Evolutionary conservation across 2,113 vertebrate genomes (phyloP).

Genomic region (Theristicus caerulescens): DNA sequence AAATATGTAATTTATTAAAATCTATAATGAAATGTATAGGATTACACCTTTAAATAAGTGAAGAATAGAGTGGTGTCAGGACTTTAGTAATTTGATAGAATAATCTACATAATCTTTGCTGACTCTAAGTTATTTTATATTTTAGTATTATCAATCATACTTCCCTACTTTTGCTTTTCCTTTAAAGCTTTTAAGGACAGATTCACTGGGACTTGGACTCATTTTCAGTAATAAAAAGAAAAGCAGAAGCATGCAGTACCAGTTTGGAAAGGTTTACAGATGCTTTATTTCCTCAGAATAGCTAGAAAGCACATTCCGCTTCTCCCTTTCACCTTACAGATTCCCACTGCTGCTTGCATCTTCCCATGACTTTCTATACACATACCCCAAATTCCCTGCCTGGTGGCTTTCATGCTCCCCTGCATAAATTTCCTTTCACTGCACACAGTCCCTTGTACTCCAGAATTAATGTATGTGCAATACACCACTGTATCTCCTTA

Average conservation of each 20-base stretch:
- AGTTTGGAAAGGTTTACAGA: not conserved
- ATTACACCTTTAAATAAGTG: not conserved
- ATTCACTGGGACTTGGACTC: not conserved
- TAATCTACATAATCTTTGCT: not conserved
- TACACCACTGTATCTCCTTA: not conserved
- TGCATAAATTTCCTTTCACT: not conserved
- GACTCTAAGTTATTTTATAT: not conserved
- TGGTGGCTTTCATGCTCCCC: not conserved
- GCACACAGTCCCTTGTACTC: not conserved
- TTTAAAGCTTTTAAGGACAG: not conserved
- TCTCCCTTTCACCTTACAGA: not conserved
- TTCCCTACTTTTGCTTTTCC: not conserved
- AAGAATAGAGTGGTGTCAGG: not conserved
- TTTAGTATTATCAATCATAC: not conserved
- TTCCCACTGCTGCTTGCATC: not conserved
- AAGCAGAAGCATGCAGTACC: not conserved
- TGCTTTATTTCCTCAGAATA: not conserved
- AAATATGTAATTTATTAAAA: not conserved
- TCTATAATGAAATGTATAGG: not conserved
- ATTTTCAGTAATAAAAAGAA: not conserved
- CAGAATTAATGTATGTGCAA: not conserved
- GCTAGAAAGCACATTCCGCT: not conserved
- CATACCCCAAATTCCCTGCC: not conserved
- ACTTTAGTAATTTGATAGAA: not conserved
- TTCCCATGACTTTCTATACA: slow-evolving; percentile 16